These are phyloP conservation scores for Neuroscelio doddi DNA, from an alignment of 2,888 invertebrate genomes.

Conservation along the genomic window DNA sequence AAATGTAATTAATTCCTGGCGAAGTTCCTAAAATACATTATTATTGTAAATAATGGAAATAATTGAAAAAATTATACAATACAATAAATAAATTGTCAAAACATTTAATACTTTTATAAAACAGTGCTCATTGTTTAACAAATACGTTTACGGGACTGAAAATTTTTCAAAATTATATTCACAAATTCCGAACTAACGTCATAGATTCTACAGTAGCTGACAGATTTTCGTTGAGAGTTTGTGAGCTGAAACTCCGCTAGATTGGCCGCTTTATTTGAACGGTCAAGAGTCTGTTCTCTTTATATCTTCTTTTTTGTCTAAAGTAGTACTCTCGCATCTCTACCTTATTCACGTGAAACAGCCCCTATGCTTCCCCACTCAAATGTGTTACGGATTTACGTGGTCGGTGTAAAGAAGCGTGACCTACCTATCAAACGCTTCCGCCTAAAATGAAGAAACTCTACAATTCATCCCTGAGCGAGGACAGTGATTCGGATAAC, in stretches of 20 bases:
- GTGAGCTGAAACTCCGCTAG: constrained; percentile 26
- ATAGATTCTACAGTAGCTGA: constrained; percentile 19
- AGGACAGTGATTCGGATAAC: constrained; percentile 19
- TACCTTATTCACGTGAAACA: constrained; percentile 17
- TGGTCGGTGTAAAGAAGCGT: constrained; percentile 14
- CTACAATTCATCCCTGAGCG: neutral
- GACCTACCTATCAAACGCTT: constrained; percentile 34
- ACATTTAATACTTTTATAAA: too few relatives aligned
- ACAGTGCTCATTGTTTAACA: too few relatives aligned
- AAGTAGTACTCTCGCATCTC: constrained; percentile 24
- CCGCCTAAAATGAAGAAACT: constrained; percentile 17
- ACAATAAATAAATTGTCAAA: too few relatives aligned
- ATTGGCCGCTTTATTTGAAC: constrained; percentile 34
- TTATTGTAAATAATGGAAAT: too few relatives aligned
- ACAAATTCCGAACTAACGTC: constrained; percentile 27
- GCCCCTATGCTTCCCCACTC: constrained; percentile 37
- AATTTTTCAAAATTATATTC: constrained; percentile 18
- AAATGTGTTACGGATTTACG: too few relatives aligned
- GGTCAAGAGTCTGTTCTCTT: constrained; percentile 30
- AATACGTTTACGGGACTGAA: too few relatives aligned
- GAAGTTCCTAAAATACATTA: too few relatives aligned
- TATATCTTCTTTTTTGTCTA: constrained; percentile 17
- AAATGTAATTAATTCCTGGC: too few relatives aligned
- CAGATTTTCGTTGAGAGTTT: constrained; percentile 36
- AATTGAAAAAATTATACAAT: too few relatives aligned